phyloP scores from a whole-genome alignment of 2,888 invertebrate genomes.

The Heliconius ethilla region DNA sequence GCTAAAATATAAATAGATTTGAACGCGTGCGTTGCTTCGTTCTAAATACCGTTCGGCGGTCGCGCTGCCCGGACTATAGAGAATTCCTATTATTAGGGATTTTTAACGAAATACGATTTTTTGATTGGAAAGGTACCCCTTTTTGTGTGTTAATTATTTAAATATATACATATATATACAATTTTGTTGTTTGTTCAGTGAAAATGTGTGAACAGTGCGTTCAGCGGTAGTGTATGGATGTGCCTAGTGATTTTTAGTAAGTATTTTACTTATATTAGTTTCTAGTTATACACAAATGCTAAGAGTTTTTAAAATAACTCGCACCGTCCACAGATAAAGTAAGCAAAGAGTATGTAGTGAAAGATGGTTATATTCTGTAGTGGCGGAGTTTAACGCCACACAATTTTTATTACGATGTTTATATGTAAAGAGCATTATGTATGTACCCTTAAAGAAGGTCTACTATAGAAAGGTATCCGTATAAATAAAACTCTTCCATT shows the following conservation, averaged over 20 bases:
- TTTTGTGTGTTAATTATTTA: conserved; percentile 28
- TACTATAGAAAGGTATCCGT: too few species aligned
- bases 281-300: background rate
- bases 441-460: too few species aligned
- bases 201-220: conserved; percentile 76
- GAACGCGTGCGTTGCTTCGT: conserved; percentile 58
- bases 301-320: background rate
- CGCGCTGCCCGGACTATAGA: conserved; percentile 66
- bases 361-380: background rate
- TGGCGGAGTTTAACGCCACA: background rate
- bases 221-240: conserved; percentile 63
- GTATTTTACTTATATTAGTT: conserved; percentile 30
- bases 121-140: conserved; percentile 68
- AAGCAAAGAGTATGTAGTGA: background rate
- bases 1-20: conserved; percentile 70
- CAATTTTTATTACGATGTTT: background rate
- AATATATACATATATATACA: background rate
- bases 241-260: conserved; percentile 51
- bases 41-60: conserved; percentile 73
- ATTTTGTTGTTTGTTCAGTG: conserved; percentile 50
- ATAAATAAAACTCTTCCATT: too few species aligned
- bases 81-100: conserved; percentile 56
- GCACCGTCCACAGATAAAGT: background rate
- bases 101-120: conserved; percentile 57
- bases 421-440: too few species aligned